These are phyloP conservation scores for Malurus melanocephalus DNA, from an alignment of 2,113 vertebrate genomes.

Conservation along the genomic window DNA sequence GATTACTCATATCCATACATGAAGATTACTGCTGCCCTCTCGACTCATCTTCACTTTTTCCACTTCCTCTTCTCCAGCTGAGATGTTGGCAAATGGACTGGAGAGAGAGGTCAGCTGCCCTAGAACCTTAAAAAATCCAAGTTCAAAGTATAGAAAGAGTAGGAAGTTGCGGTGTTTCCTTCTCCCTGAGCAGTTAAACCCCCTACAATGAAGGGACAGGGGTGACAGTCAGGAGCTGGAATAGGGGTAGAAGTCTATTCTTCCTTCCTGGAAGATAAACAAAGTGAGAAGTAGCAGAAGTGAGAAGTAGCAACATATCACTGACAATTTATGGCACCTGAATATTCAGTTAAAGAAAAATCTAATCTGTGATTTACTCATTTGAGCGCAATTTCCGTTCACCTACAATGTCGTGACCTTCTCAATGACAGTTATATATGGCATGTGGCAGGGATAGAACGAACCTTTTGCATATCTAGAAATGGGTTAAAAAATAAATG, in stretches of 20 bases:
- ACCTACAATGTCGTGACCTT: background rate
- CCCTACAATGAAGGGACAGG: background rate
- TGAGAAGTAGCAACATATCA: background rate
- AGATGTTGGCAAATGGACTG: background rate
- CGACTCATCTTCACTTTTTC: background rate
- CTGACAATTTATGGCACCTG: background rate
- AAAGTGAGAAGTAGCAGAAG: background rate
- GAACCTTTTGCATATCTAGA: background rate
- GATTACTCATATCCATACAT: background rate
- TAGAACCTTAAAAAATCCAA: background rate
- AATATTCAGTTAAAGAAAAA: background rate
- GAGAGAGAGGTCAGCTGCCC: background rate
- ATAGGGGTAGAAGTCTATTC: background rate
- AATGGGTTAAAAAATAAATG: background rate
- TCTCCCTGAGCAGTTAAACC: background rate
- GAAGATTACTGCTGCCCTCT: background rate
- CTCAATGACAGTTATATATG: background rate
- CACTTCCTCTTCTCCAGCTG: background rate
- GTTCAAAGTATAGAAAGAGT: background rate
- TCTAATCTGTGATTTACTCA: background rate
- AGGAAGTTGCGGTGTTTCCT: background rate
- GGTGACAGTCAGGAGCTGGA: rapidly evolving
- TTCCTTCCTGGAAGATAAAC: background rate
- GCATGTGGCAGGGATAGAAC: background rate
- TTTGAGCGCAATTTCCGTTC: background rate